These are phyloP conservation scores for Herpailurus yagouaroundi DNA, from an alignment of 2,113 vertebrate species.

Conservation along the genomic window DNA sequence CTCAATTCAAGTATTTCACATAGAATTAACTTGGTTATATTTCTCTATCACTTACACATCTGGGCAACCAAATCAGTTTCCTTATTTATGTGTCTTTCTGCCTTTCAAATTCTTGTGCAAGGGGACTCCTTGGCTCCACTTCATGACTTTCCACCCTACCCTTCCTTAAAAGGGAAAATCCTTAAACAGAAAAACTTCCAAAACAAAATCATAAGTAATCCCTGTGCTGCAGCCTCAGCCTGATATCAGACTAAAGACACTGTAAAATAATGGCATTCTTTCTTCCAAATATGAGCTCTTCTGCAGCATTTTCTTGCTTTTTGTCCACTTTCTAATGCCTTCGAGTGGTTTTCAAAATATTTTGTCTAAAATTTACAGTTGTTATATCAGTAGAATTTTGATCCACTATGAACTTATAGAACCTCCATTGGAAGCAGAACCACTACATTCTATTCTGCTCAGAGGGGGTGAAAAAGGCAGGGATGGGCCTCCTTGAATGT, in stretches of 20 bases:
- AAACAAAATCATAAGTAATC: neutral
- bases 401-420: neutral
- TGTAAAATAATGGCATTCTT: neutral
- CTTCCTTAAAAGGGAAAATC: neutral
- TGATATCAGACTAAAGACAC: neutral
- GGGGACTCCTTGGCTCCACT: neutral
- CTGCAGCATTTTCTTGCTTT: neutral
- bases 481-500: neutral
- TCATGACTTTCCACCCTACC: neutral
- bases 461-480: neutral
- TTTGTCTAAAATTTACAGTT: neutral
- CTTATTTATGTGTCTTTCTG: neutral
- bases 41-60: conserved; percentile 50
- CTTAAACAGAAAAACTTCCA: neutral
- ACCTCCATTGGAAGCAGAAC: neutral
- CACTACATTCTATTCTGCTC: neutral
- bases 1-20: neutral
- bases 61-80: neutral
- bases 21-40: conserved; percentile 57
- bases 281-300: neutral
- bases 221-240: neutral
- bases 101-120: conserved; percentile 19
- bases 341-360: neutral
- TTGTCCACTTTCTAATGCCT: neutral
- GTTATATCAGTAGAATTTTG: neutral